phyloP scores from a whole-genome alignment of 2,888 invertebrate species.

The Proisotoma minuta region DNA sequence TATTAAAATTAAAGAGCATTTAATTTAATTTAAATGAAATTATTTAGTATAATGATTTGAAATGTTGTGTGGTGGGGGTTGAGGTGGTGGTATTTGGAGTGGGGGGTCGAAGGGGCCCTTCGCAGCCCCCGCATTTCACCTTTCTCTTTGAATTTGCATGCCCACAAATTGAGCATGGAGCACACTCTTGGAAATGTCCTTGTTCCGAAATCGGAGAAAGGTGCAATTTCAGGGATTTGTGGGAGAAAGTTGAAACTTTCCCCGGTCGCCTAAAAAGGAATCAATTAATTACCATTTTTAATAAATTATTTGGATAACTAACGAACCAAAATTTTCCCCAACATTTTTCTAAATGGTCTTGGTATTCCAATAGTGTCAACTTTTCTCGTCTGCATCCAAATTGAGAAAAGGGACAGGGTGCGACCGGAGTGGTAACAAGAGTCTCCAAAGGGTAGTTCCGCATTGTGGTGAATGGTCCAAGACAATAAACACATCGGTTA shows the following conservation, averaged over 20 bases:
- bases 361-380: constrained; percentile 29
- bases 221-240: not conserved
- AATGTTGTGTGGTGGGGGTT: not conserved
- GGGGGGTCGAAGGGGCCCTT: constrained; percentile 20
- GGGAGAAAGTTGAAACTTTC: not conserved
- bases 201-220: not conserved
- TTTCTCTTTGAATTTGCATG: constrained; percentile 29
- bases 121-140: constrained; percentile 31
- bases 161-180: constrained; percentile 24
- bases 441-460: constrained; percentile 35
- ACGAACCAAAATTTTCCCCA: constrained; percentile 12
- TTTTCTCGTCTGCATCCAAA: constrained; percentile 21
- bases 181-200: not conserved
- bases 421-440: constrained; percentile 18
- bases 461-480: constrained; percentile 29
- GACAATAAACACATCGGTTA: constrained; percentile 26
- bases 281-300: not conserved
- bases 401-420: constrained; percentile 22
- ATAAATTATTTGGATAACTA: not conserved
- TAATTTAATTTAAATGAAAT: constrained; percentile 11
- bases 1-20: constrained; percentile 1
- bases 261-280: constrained; percentile 13
- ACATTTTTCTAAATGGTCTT: constrained; percentile 27
- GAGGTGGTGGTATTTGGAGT: constrained; percentile 26
- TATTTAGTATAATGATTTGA: constrained; percentile 19